These are phyloP conservation scores for Jacana jacana DNA, from an alignment of 2,113 vertebrate species.

Conservation along the genomic window DNA sequence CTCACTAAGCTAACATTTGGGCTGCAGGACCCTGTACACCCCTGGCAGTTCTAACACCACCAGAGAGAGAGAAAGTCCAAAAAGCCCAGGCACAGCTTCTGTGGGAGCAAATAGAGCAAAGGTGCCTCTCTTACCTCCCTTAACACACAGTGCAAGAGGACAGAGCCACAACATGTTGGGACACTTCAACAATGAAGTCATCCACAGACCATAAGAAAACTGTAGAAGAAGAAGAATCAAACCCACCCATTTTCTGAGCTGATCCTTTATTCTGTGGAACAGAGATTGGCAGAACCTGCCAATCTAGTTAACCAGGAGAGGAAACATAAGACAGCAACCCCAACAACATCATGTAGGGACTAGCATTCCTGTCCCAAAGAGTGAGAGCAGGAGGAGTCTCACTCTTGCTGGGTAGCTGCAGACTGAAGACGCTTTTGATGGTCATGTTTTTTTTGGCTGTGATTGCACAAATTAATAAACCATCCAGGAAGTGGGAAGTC, in stretches of 20 bases:
- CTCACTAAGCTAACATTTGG: background rate
- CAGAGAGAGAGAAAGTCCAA: background rate
- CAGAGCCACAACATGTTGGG: background rate
- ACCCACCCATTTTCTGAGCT: background rate
- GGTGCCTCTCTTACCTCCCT: background rate
- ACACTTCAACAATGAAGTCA: background rate
- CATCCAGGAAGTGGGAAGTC: background rate
- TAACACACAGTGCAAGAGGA: background rate
- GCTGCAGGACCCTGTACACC: background rate
- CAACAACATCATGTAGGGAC: background rate
- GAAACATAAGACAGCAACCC: background rate
- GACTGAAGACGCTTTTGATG: background rate
- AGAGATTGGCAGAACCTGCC: background rate
- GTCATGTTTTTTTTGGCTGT: background rate
- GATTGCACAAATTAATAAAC: background rate
- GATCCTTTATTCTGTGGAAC: background rate
- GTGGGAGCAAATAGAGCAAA: background rate
- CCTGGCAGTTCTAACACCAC: background rate
- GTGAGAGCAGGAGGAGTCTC: background rate
- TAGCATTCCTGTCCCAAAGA: background rate
- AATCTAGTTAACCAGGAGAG: background rate
- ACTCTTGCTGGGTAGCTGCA: background rate
- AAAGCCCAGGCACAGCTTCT: background rate
- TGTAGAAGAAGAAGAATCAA: background rate
- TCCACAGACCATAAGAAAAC: background rate